Evolutionary conservation across 2,888 invertebrate species (phyloP), one percentile per base, ranked within the genome.

Genomic region (Brachyopa scutellaris): DNA sequence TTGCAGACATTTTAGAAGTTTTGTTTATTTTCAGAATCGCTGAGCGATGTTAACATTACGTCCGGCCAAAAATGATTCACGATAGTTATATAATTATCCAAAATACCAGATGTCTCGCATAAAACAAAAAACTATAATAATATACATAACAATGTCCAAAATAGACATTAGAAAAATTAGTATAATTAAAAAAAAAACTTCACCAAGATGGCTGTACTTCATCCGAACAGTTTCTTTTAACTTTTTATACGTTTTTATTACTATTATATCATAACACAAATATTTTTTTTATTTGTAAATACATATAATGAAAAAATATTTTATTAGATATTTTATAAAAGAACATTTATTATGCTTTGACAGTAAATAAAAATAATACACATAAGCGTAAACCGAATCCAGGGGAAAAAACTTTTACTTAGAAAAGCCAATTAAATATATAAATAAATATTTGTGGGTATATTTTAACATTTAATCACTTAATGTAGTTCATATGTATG

Each of bases 161-260:
- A 53, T n/a, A n/a, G n/a, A n/a, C n/a, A n/a, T n/a, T n/a, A 26
- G 11, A 40, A 47, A 45, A 29, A 2, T 29, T 19, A 7, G n/a
- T 0, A 15, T 1, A 3, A 62, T 19, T 47, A 55, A 26, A 42
- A 23, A 31, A 17, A 19, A 49, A 49, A 49, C 33, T 53, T 29
- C 36, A 66, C 17, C 19, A 38, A 31, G 31, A 33, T 73, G 59
- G 66, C 53, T 59, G 78, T 79, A 79, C 73, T 66, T 79, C 51
- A 73, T 73, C 29, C 21, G 13, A 73, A 66, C 59, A 73, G 53
- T 73, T 73, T 38, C 47, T 55, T 73, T 74, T 67, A 79, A 61
- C 69, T 26, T 80, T 80, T 80, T 74, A 77, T 73, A 72, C 55
- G 36, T 64, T 78, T 72, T 77, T 78, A 59, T 79, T 61, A 73